Conservation (phyloP, 1,140 invertebrate species). For the Drosophila grimshawi region DNA sequence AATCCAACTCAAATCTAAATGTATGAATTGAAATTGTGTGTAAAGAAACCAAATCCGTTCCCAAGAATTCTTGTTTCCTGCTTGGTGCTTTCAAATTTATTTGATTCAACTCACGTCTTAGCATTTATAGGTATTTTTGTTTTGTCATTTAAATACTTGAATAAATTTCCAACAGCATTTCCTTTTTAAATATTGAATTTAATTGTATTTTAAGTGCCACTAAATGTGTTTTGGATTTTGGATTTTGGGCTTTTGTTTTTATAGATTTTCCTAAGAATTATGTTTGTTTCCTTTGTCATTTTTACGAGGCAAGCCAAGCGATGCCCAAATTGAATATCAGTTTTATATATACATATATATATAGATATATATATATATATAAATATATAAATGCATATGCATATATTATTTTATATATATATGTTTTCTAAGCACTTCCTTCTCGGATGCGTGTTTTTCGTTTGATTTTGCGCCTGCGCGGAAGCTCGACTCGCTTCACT, state of each 20-base stretch:
- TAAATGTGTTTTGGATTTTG: constrained; percentile 6
- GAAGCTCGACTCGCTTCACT: constrained; percentile 36
- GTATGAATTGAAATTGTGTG: neutral
- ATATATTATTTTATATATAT: constrained; percentile 9
- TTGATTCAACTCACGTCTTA: neutral
- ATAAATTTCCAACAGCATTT: constrained; percentile 45
- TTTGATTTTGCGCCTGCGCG: constrained; percentile 56
- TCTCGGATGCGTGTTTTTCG: constrained; percentile 36
- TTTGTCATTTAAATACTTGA: constrained; percentile 18
- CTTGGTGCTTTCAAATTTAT: neutral
- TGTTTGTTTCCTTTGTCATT: constrained; percentile 13
- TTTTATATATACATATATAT: neutral
- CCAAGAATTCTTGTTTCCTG: neutral
- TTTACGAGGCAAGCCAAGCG: neutral
- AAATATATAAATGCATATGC: neutral
- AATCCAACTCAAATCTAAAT: neutral
- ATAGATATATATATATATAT: constrained; percentile 1
- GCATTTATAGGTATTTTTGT: neutral
- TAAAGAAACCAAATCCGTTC: neutral
- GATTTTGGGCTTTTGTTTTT: neutral
- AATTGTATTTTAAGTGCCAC: constrained; percentile 20
- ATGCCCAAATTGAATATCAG: neutral
- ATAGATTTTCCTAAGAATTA: constrained; percentile 31
- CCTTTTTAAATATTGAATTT: constrained; percentile 15
- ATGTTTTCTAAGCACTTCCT: constrained; percentile 58